A percentile compares a stretch with the other conserved stretches of the same genome.
Evolutionary conservation across 2,113 vertebrate species (phyloP).

Genomic region (Psilopogon haemacephalus): DNA sequence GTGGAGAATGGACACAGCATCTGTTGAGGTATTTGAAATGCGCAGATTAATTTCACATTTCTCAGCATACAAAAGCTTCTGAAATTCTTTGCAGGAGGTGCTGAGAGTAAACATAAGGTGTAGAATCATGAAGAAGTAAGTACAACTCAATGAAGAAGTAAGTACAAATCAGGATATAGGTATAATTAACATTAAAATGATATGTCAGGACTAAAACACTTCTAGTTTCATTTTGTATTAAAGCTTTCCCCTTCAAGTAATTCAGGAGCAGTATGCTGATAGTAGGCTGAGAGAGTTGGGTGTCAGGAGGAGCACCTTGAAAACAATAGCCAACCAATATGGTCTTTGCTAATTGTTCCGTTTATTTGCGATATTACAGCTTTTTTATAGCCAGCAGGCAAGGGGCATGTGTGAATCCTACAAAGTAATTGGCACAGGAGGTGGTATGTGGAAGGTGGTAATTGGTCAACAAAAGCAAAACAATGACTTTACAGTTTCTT

Average conservation of each 20-base stretch:
- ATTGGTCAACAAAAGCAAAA: no score
- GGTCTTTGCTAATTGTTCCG: no score
- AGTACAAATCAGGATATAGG: background rate
- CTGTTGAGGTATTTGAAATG: background rate
- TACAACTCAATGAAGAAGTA: background rate
- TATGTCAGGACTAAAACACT: rapidly evolving
- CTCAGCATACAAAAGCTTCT: background rate
- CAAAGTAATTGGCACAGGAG: no score
- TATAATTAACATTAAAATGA: background rate
- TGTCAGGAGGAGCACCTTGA: no score
- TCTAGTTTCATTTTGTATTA: background rate
- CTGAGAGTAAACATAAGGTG: background rate
- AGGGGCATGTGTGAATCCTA: no score
- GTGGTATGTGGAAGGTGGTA: no score
- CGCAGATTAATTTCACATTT: background rate
- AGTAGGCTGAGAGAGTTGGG: no score
- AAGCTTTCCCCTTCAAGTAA: background rate
- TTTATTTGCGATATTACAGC: no score
- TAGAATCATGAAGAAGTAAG: background rate
- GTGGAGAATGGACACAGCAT: background rate
- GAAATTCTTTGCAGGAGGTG: background rate
- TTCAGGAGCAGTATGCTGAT: background rate
- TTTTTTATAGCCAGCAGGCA: no score
- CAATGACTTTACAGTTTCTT: no score
- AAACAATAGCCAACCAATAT: no score